Base-by-base conservation (phyloP, 2,888 invertebrate genomes). In the Caenorhabditis auriculariae region DNA sequence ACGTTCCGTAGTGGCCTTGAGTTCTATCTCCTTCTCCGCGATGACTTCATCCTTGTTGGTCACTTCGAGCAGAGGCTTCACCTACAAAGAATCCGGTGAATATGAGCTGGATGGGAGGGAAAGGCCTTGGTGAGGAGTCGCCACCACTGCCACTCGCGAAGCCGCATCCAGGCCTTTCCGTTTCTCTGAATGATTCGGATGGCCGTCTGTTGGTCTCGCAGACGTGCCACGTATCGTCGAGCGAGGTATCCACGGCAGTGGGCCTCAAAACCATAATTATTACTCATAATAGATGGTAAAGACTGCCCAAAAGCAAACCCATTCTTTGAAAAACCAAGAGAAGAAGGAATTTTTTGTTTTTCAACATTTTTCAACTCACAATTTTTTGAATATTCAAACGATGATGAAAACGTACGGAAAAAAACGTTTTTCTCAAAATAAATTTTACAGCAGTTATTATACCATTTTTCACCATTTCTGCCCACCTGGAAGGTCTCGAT, bases 141-240 rank as follows among this genome's bases (percentile, higher is more conserved):
- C 98, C 98, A 99, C 98, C 98, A 99, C 78, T 95, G 93, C 98
- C 98, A 99, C 84, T 99, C 96, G 66, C 96, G 88, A 41, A 99
- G 86, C 83, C 98, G 96, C 70, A 99, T 86, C 83, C 98, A 99
- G 0, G 98, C 95, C 3, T 94, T 91, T 84, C 98, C 98, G 85
- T 99, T 99, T 76, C 99, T 17, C 84, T 99, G 98, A 74, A 99
- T 93, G 66, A 99, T 94, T 60, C 95, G 88, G 78, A 99, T 96
- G 1, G 98, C 98, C 83, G 94, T 98, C 63, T 95, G 86, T 84
- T 99, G 98, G 82, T 98, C 64, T 26, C 95, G 86, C 44, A 96
- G 88, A 83, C 94, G 94, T 82, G 93, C 92, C 84, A 93, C 96
- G 84, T 94, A 93, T 72, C 86, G 66, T 15, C 77, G 66, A 1